Evolutionary conservation across 2,888 invertebrate species (phyloP).

Genomic region (Galerucella calmariensis): DNA sequence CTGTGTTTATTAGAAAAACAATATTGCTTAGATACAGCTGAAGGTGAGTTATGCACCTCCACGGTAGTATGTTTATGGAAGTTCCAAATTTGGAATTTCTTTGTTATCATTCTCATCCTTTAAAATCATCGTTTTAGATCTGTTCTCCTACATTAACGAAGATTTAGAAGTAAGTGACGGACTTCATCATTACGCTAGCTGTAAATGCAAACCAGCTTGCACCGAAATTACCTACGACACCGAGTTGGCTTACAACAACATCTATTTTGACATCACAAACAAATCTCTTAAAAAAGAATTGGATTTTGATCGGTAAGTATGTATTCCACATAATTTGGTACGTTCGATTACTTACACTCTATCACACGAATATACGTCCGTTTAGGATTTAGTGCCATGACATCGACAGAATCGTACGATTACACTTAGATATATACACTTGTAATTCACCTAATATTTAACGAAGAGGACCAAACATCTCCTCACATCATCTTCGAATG

Average conservation of each 20-base stretch:
- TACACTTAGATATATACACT: too few species aligned
- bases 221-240: constrained; percentile 60
- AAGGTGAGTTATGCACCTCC: constrained; percentile 32
- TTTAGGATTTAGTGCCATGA: too few species aligned
- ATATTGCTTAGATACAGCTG: constrained; percentile 36
- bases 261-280: constrained; percentile 32
- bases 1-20: constrained; percentile 40
- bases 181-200: constrained; percentile 47
- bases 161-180: constrained; percentile 21
- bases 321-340: too few species aligned
- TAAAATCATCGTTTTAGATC: constrained; percentile 10
- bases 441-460: too few species aligned
- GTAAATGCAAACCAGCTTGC: constrained; percentile 62
- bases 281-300: constrained; percentile 25
- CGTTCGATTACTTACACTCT: too few species aligned
- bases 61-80: too few species aligned
- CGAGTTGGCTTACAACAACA: constrained; percentile 59
- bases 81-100: too few species aligned
- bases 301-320: constrained; percentile 33
- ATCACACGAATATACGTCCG: too few species aligned
- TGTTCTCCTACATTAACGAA: constrained; percentile 33
- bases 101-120: too few species aligned
- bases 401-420: too few species aligned
- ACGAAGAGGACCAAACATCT: too few species aligned
- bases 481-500: too few species aligned